Evolutionary conservation across 2,888 invertebrate species (phyloP), one percentile per base, ranked within the genome.

Genomic region (Panopea generosa): DNA sequence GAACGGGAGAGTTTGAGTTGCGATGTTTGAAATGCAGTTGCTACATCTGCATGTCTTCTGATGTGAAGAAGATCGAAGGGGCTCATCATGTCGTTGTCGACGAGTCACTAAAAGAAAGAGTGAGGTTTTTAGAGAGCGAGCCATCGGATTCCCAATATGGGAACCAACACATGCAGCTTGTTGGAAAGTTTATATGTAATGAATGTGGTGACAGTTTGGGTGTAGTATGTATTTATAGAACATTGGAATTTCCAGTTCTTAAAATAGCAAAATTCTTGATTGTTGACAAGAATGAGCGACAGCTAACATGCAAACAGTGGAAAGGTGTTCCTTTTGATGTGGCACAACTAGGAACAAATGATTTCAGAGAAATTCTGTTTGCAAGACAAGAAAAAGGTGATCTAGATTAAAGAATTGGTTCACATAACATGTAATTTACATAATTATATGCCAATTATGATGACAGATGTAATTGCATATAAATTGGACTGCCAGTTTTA

Each of bases 81-180:
- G 78, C 86, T 4, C 89, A 90, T 59, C 90, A 88, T 74, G 87
- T 88, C 9, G 79, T 87, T 11, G 69, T 87, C 7, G 83, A 84
- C 47, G 72, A 79, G 26, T 75, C 77, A 2, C 80, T 89, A 53
- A 65, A 56, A 43, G 60, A 82, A 11, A 63, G 81, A 14, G 80
- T 83, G 0, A 47, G 52, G 3, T 76, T 68, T 18, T 62, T 66
- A 18, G 68, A 67, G 24, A 55, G 57, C n/a, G 78, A 74, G 14
- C 55, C 55, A 20, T 55, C 77, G 0, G 50, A 65, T 16, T 74
- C 63, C 49, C 59, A 55, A 24, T 45, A 50, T 49, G 57, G 43
- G 2, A 79, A 79, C 29, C 78, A 82, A 1, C 38, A 66, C 9
- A 71, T 82, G 14, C 81, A 82, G 52, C 65, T 76, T 9, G 61